phyloP scores from a whole-genome alignment of 2,797 vertebrate species.

The Kryptopterus vitreolus region DNA sequence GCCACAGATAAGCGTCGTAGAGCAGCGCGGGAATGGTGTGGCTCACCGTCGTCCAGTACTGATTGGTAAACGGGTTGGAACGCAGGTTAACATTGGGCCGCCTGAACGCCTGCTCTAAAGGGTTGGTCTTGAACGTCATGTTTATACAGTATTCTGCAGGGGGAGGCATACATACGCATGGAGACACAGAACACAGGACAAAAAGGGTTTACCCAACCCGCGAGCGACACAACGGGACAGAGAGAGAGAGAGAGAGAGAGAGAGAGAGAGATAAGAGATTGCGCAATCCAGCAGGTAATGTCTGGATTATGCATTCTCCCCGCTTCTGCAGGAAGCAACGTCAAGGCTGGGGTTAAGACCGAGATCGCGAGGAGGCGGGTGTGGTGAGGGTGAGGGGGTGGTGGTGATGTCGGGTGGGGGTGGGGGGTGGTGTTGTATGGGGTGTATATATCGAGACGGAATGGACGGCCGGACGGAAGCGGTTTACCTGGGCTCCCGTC shows the following conservation, averaged over 20 bases:
- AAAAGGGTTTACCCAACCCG: slow-evolving; percentile 42
- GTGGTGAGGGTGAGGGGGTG: no score
- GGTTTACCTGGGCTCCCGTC: slow-evolving; percentile 99
- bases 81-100: slow-evolving; percentile 82
- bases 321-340: slow-evolving; percentile 57
- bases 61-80: slow-evolving; percentile 81
- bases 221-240: slow-evolving; percentile 9
- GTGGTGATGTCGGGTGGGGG: no score
- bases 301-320: slow-evolving; percentile 70
- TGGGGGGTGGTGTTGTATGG: no score
- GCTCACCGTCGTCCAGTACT: slow-evolving; percentile 80
- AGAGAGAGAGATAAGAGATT: slow-evolving; percentile 42
- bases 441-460: slow-evolving; percentile 62
- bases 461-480: slow-evolving; percentile 53
- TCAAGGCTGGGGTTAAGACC: slow-evolving; percentile 48
- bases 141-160: slow-evolving; percentile 83
- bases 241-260: background rate
- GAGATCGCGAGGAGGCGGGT: slow-evolving; percentile 51
- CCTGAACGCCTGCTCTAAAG: slow-evolving; percentile 86
- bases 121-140: slow-evolving; percentile 85
- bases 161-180: slow-evolving; percentile 68
- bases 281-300: slow-evolving; percentile 66
- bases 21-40: slow-evolving; percentile 81
- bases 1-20: slow-evolving; percentile 82
- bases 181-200: slow-evolving; percentile 48